Conservation (phyloP, 2,888 invertebrate species). For the Myopa testacea region DNA sequence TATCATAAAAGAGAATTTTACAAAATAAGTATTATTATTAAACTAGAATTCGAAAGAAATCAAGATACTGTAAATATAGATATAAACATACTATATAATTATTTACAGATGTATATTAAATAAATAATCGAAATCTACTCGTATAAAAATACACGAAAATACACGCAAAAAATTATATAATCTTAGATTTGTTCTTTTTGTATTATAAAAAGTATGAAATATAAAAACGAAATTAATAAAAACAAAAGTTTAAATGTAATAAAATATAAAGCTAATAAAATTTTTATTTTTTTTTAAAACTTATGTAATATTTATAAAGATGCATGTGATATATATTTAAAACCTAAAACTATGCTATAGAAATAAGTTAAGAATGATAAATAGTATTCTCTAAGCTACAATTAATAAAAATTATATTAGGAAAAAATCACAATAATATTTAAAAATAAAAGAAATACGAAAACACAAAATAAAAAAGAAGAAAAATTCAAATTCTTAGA, state of each 20-base stretch:
- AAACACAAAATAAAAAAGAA: too few relatives aligned
- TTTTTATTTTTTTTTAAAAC: not conserved
- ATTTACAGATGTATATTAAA: too few relatives aligned
- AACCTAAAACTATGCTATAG: not conserved
- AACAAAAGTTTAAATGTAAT: not conserved
- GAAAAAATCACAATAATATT: too few relatives aligned
- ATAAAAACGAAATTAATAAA: not conserved
- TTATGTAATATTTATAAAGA: constrained; percentile 12
- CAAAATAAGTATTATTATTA: constrained; percentile 23
- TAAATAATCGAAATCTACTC: too few relatives aligned
- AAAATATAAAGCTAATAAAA: not conserved
- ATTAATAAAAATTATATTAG: not conserved
- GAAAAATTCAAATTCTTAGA: too few relatives aligned
- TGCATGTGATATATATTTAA: constrained; percentile 39
- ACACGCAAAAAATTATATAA: too few relatives aligned
- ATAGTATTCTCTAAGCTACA: not conserved
- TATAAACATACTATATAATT: too few relatives aligned
- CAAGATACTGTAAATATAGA: too few relatives aligned
- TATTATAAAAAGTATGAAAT: not conserved
- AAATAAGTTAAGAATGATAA: not conserved
- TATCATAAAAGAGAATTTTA: constrained; percentile 8
- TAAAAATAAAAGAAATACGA: too few relatives aligned
- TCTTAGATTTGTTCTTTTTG: too few relatives aligned
- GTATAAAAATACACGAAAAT: too few relatives aligned
- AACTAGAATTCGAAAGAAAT: not conserved